phyloP scores from a whole-genome alignment of 2,888 invertebrate genomes.

The Archaeoteleia sp. region DNA sequence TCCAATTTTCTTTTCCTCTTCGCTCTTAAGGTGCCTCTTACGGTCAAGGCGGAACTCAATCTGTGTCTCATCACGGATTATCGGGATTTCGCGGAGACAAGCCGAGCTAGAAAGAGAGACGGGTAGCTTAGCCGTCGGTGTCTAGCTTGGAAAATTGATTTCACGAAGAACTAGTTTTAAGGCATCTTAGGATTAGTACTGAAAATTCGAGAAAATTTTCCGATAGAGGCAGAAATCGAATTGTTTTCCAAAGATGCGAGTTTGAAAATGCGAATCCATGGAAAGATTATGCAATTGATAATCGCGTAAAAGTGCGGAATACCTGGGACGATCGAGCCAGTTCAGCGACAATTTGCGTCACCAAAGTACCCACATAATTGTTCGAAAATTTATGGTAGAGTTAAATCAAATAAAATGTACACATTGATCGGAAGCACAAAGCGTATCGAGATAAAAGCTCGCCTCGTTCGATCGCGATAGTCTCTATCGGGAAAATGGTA shows the following conservation, averaged over 20 bases:
- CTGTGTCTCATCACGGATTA: conserved; percentile 74
- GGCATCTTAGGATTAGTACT: conserved; percentile 9
- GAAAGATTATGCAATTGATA: neutral
- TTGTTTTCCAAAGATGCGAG: neutral
- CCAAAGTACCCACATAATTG: conserved; percentile 46
- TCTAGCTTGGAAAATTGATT: conserved; percentile 51
- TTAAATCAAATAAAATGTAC: conserved; percentile 45
- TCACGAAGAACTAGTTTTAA: conserved; percentile 9
- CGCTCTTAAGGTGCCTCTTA: conserved; percentile 43
- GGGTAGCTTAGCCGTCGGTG: conserved; percentile 21
- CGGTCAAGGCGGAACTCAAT: conserved; percentile 68
- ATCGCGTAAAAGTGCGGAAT: conserved; percentile 7
- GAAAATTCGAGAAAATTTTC: conserved; percentile 27
- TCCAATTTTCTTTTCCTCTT: conserved; percentile 71
- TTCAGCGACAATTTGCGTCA: conserved; percentile 33
- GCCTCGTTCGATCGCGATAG: conserved; percentile 33
- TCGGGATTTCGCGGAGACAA: conserved; percentile 68
- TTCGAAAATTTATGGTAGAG: conserved; percentile 42
- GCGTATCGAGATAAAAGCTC: conserved; percentile 48
- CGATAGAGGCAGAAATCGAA: conserved; percentile 17
- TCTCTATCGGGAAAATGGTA: conserved; percentile 43
- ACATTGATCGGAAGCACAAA: conserved; percentile 42
- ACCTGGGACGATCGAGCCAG: conserved; percentile 17
- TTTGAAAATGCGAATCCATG: neutral
- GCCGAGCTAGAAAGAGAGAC: conserved; percentile 23